Base-by-base conservation (phyloP, 2,113 vertebrate species). In the Acrocephalus arundinaceus region DNA sequence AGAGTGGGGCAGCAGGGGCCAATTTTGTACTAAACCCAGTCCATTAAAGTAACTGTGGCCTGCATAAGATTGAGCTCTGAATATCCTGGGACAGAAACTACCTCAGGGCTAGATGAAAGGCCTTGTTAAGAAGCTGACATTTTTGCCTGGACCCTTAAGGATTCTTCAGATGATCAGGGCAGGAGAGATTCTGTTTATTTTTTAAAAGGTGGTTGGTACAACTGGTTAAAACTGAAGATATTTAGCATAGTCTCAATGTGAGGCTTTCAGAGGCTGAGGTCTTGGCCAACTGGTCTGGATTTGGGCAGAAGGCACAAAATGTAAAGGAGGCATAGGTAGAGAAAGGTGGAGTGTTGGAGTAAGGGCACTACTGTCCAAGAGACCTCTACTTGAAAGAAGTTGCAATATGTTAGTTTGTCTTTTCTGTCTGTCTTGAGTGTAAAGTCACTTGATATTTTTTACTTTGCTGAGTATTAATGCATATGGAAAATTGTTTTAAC, bases 401-500 rank as follows among this genome's bases (percentile, higher is more conserved):
- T 87, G 45, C n/a, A 41, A 62, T 68, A 77, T 67, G 2, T 59
- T 39, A 48, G 41, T 87, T 84, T 76, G 45, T 78, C 5, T 85
- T 59, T 70, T 84, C 19, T 84, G 70, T 65, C 37, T 85, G 48
- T 86, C 52, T 74, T 89, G 55, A 79, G 7, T 86, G 61, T 92
- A 71, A 95, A 88, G 57, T 20, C 73, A 89, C 55, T 70, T 76
- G 75, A 5, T 92, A 6, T 43, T 86, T 96, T 94, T 92, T 54
- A 93, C 45, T 74, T 78, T 82, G 63, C 52, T 3, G 2, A 78
- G 72, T 74, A 89, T 39, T 92, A 59, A 89, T 84, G 22, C 33
- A 25, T 67, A 63, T 55, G 55, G 76, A 84, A 94, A 90, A 30
- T 84, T 87, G 57, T 93, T 94, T 92, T 84, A 90, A 87, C 10